Conservation (phyloP, 2,888 invertebrate species). For the Protophormia terraenovae region DNA sequence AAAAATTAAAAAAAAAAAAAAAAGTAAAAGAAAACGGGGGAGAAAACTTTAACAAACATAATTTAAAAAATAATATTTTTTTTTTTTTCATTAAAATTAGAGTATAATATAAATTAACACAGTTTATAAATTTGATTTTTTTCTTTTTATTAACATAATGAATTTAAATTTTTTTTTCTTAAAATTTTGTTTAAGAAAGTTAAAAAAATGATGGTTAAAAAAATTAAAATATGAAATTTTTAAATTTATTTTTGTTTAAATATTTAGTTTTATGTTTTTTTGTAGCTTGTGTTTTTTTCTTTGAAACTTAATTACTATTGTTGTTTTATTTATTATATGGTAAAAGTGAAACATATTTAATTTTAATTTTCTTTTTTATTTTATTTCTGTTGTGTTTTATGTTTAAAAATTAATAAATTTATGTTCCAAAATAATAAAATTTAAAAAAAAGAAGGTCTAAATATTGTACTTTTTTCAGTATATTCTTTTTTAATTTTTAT, state of each 20-base stretch:
- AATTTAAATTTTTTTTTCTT: not conserved
- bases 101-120: conserved; percentile 62
- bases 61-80: conserved; percentile 32
- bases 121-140: conserved; percentile 61
- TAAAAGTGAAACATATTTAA: conserved; percentile 67
- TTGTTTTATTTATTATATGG: conserved; percentile 60
- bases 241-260: conserved; percentile 8
- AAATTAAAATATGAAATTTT: not conserved
- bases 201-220: not conserved
- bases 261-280: conserved; percentile 48
- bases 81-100: conserved; percentile 34
- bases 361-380: conserved; percentile 57
- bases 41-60: conserved; percentile 58
- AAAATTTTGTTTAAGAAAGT: not conserved
- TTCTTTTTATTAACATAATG: conserved; percentile 20
- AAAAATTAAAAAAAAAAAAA: conserved; percentile 61
- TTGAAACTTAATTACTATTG: conserved; percentile 46
- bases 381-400: conserved; percentile 68
- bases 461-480: conserved; percentile 78
- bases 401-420: conserved; percentile 29
- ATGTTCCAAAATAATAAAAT: conserved; percentile 46
- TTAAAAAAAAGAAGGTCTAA: conserved; percentile 67
- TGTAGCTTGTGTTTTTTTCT: conserved; percentile 24
- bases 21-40: conserved; percentile 17
- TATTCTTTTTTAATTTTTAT: conserved; percentile 66